Base-by-base conservation (phyloP, 2,113 vertebrate genomes). In the Tricholaema leucomelas region DNA sequence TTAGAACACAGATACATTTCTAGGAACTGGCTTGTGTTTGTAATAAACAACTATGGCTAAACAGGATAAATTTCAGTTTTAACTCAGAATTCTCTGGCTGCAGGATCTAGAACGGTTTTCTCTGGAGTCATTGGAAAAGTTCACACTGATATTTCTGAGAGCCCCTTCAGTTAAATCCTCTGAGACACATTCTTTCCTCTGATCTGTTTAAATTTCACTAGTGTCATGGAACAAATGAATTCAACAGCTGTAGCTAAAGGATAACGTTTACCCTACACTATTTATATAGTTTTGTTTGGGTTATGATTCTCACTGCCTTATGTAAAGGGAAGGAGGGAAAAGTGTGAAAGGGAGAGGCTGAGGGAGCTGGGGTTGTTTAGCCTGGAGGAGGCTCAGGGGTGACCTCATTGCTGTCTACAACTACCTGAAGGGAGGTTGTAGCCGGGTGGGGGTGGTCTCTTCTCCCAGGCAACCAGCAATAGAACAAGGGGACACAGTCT, bases 131-230 rank as follows among this genome's bases (percentile, higher is more conserved):
- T 8, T 58, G 36, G 44, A 78, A 88, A 91, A 75, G 9, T 72
- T 82, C 33, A 15, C 23, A n/a, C 10, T 88, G 66, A 93, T 81
- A 90, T 94, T 59, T 81, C 59, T 59, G 12, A 69, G 23, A 91
- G 21, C 48, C 23, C 10, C 30, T 88, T 79, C 66, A 59, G 10
- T 70, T 87, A 87, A 92, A 87, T 87, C 15, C 25, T 12, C 44
- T 31, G 61, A 74, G 69, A 90, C 8, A 83, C 81, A 90, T 71
- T 71, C 48, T 75, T 95, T 95, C 20, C 85, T 72, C 59, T 82
- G 21, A 15, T 59, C 48, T 50, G 23, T 50, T 50, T 12, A 20
- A 23, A 87, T 70, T n/a, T 66, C 5, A 4, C 7, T 55, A 36
- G 31, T 84, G 20, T 60, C 24, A 38, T 33, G 28, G 38, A 89